Base-by-base conservation (phyloP, 2,797 vertebrate species). In the Liparis tanakae region DNA sequence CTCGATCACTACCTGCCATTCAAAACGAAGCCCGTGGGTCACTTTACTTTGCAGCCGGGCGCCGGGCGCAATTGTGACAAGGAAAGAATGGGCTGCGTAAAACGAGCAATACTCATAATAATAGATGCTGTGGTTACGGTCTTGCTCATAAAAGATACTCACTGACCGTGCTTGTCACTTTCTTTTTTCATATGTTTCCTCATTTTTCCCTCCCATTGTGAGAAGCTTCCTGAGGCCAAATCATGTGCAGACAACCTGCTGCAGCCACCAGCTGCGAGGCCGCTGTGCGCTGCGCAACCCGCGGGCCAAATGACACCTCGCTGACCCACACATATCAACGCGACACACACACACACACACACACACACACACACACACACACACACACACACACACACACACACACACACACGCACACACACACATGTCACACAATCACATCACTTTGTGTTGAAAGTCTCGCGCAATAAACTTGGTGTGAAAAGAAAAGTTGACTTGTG, bases 1-100 rank as follows among this genome's bases (percentile, higher is more conserved):
- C 85, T 67, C 57, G 69, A 72, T 83, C 80, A 58, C 88, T 85
- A 79, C 84, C 89, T 88, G 88, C 80, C 85, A 87, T 87, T 90
- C 86, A 88, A 77, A 30, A 76, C 53, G 56, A 18, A 18, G 67
- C 58, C 79, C 20, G 63, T n/a, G 25, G 60, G 61, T 64, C 60
- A 54, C 73, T 70, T 77, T 65, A 58, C 63, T 78, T 67, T 43
- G n/a, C n/a, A n/a, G n/a, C n/a, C n/a, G 87, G 76, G 77, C 72
- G 62, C 65, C 82, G 80, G 78, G 25, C 81, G 80, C 81, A 81
- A 74, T 75, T 89, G 83, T 83, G 25, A 2, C 75, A 58, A 55
- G 48, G 71, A 67, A 72, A 81, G 73, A 70, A 78, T 71, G 60
- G 58, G 70, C 46, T 78, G 71, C 61, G 57, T 67, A 14, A 15